Conservation (phyloP, 2,113 vertebrate genomes). For the Australoheros scitulus region DNA sequence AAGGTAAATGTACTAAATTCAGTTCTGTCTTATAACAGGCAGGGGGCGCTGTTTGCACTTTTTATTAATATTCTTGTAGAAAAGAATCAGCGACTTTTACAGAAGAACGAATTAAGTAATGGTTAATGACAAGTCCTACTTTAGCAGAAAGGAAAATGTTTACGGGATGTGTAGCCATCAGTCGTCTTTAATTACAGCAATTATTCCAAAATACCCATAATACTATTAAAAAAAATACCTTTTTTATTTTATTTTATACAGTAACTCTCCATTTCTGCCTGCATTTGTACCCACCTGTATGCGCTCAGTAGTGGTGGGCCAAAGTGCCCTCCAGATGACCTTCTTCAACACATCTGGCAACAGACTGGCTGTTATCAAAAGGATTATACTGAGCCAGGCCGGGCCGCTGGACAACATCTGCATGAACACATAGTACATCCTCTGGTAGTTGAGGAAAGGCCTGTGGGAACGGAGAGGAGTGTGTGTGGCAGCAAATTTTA, state of each 20-base stretch:
- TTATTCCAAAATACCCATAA: background rate
- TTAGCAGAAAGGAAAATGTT: background rate
- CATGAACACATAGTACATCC: conserved; percentile 99
- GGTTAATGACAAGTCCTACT: background rate
- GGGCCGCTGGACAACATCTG: conserved; percentile 97
- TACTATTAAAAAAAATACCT: background rate
- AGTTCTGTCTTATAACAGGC: background rate
- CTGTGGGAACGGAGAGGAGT: conserved; percentile 63
- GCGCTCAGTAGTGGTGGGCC: conserved; percentile 92
- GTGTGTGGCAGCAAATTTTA: background rate
- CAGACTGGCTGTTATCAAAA: conserved; percentile 91
- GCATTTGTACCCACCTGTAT: conserved; percentile 84
- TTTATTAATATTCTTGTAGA: background rate
- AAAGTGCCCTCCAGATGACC: conserved; percentile 89
- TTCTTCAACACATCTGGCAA: conserved; percentile 96
- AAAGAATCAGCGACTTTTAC: accelerated
- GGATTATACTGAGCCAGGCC: conserved; percentile 92
- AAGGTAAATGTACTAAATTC: background rate
- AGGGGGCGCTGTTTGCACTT: background rate
- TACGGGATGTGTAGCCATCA: background rate
- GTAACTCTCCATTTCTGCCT: background rate
- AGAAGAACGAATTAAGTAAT: background rate
- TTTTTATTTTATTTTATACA: background rate
- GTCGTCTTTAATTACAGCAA: background rate
- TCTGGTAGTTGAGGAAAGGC: conserved; percentile 98